phyloP scores from a whole-genome alignment of 2,797 vertebrate genomes.

The Enteromius viviparus region DNA sequence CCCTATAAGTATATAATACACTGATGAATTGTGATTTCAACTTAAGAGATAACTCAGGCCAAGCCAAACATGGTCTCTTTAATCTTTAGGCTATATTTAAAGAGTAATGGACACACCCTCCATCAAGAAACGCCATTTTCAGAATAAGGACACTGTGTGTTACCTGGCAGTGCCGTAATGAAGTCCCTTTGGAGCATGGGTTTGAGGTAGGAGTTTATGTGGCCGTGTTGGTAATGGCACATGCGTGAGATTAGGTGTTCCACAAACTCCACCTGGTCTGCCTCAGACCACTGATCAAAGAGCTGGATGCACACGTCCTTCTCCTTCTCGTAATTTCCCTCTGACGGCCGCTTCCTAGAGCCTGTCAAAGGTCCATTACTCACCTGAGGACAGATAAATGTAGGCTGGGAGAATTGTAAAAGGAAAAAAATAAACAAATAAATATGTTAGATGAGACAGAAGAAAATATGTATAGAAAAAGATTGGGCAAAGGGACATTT shows the following conservation, averaged over 20 bases:
- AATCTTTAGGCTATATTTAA: neutral
- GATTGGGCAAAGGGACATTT: neutral
- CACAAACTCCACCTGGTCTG: constrained; percentile 98
- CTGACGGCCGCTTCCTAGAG: constrained; percentile 86
- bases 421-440: constrained; percentile 10
- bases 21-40: neutral
- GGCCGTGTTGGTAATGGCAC: constrained; percentile 99
- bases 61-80: too few species aligned
- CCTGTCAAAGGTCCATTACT: constrained; percentile 87
- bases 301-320: constrained; percentile 89
- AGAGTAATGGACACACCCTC: neutral
- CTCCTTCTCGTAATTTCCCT: constrained; percentile 88
- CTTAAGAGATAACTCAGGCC: neutral
- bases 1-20: constrained; percentile 1
- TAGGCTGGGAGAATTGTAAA: constrained; percentile 20
- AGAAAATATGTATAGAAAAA: neutral
- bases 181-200: constrained; percentile 99
- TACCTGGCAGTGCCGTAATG: constrained; percentile 97
- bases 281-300: constrained; percentile 96
- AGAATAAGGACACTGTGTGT: neutral
- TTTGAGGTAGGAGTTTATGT: constrained; percentile 99
- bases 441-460: neutral
- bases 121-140: constrained; percentile 10
- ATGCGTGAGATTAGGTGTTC: constrained; percentile 99
- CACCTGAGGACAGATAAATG: constrained; percentile 72